Evolutionary conservation across 2,888 invertebrate genomes (phyloP).

Genomic region (Pheosia tremula): DNA sequence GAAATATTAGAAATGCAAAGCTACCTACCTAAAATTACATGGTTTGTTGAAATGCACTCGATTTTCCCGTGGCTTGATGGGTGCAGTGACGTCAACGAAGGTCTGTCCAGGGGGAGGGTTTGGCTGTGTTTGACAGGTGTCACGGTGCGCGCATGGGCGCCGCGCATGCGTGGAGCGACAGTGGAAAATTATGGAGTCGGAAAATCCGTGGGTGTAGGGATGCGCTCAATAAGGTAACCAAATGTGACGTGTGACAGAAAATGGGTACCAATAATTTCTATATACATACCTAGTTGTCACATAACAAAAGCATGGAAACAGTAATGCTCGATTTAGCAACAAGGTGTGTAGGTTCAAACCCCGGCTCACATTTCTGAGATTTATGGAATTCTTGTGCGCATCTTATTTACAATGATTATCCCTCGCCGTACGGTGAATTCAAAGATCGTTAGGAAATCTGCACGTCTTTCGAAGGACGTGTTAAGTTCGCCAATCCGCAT

Average conservation of each 20-base stretch:
- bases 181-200: conserved; percentile 49
- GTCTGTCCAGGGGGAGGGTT: conserved; percentile 44
- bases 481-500: too few species aligned
- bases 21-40: conserved; percentile 63
- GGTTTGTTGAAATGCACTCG: conserved; percentile 51
- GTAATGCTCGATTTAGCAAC: too few species aligned
- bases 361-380: too few species aligned
- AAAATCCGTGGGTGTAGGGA: conserved; percentile 37
- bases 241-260: conserved; percentile 42
- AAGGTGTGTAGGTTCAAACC: too few species aligned
- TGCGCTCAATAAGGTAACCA: conserved; percentile 46
- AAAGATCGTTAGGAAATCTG: too few species aligned
- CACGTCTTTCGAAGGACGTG: too few species aligned
- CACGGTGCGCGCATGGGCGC: conserved; percentile 55
- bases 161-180: conserved; percentile 57
- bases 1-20: neutral
- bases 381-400: too few species aligned
- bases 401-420: too few species aligned
- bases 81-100: conserved; percentile 64
- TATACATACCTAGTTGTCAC: neutral
- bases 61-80: conserved; percentile 37
- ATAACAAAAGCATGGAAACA: neutral
- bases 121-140: conserved; percentile 72
- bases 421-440: too few species aligned
- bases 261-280: conserved; percentile 21